Evolutionary conservation across 1,140 invertebrate genomes (phyloP), one percentile per base, ranked within the genome.

Genomic region (Euschistus heros): DNA sequence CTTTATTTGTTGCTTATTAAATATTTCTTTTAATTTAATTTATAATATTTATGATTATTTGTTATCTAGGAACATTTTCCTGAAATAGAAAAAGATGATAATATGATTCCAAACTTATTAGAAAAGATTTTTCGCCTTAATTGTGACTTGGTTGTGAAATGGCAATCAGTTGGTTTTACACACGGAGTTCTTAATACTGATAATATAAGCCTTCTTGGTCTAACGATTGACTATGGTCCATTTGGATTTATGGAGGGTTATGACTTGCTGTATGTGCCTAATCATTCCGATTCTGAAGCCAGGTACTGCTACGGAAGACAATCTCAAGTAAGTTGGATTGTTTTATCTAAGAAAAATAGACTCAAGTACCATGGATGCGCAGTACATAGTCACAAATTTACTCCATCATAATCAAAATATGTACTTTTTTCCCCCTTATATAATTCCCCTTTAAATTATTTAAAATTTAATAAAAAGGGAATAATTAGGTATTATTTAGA

Each of bases 171-270:
- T 20, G 85, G 84, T 0, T 86, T 85, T 68, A 78, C 80, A 14
- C 85, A 87, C 72, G 85, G 84, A 1, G 83, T 87, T 0, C 73
- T 85, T 42, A 87, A 87, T 70, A 86, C 85, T 0, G 85, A 87
- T 70, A 86, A 87, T 68, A 85, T 86, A 78, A 84, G 82, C 69
- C 73, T 87, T 8, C 65, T 84, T 14, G 82, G 83, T 0, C 71
- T 85, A 0, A 86, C 84, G 0, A 76, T 87, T 66, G 84, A 86
- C 70, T 86, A 82, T 73, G 85, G 85, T 2, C 85, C 85, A 0
- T 87, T 81, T 74, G 84, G 84, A 10, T 87, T 86, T 69, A 72
- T 86, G 65, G 84, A 86, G 68, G 77, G 75, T 6, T 87, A 80
- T 74, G 78, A 86, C 70, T 79, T 80, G 1, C 75, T 79, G 17